Evolutionary conservation across 2,797 vertebrate genomes (phyloP), one percentile per base, ranked within the genome.

Genomic region (Chrysocyon brachyurus): DNA sequence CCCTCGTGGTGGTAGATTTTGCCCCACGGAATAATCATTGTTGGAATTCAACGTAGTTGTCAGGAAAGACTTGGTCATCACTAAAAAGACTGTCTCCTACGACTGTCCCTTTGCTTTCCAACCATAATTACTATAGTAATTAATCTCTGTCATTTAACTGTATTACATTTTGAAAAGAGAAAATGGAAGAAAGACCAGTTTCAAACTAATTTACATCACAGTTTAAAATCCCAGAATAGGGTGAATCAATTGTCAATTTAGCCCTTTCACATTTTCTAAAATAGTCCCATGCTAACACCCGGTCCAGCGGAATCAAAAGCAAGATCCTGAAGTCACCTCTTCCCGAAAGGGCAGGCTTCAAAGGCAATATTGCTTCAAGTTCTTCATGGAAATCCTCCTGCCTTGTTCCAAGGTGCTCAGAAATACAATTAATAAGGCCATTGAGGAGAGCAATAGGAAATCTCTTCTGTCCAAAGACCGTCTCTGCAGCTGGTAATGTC

Each of bases 61-160:
- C 98, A 98, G 98, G 99, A 98, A 98, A 98, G 98, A 97, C 98
- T 98, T 98, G 98, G 98, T 98, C 99, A 98, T 98, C 98, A 96
- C 98, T 95, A 98, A 98, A 98, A 97, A 98, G 98, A 97, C 97
- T 90, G 96, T 97, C 98, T 98, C 96, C 75, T 98, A 98, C 98
- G 97, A 98, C 98, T 98, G 98, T 99, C 98, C 98, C 98, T 98
- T 98, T 98, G 98, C 99, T 99, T 99, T 98, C 98, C 98, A 98
- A 98, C 98, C 98, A 98, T 98, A 99, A 99, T 99, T 99, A 99
- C 98, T 98, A 98, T 86, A 98, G 98, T 98, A 99, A 99, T 99
- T 99, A 99, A 99, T 99, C 99, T 99, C 98, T 99, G 99, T 99
- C 99, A 98, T 99, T 99, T 99, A 99, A 98, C 98, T 98, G 98